A percentile compares a stretch with the other conserved stretches of the same genome.
phyloP scores from a whole-genome alignment of 2,113 vertebrate species.

The Zapus hudsonius region DNA sequence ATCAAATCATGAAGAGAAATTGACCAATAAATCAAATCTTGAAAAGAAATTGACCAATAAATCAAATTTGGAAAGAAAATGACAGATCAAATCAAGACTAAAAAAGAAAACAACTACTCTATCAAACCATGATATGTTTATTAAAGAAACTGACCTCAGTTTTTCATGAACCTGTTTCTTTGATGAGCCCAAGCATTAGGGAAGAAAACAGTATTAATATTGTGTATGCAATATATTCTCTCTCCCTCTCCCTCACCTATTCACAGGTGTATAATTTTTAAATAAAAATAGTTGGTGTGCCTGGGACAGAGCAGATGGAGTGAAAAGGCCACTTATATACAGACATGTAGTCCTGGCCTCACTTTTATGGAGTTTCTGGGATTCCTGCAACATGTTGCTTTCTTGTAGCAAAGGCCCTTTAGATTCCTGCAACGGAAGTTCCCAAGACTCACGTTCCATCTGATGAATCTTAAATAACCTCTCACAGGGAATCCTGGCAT shows the following conservation, averaged over 20 bases:
- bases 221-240: not conserved
- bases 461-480: not conserved
- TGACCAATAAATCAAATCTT: constrained; percentile 83
- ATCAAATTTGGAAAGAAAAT: constrained; percentile 84
- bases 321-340: not conserved
- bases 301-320: not conserved
- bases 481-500: not conserved
- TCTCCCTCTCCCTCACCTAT: not conserved
- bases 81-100: constrained; percentile 83
- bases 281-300: not conserved
- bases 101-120: constrained; percentile 80
- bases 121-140: constrained; percentile 76
- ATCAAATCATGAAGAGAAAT: constrained; percentile 86
- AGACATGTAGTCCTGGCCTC: no score
- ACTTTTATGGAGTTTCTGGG: not conserved
- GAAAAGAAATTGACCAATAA: constrained; percentile 84
- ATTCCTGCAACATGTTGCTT: not conserved
- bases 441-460: not conserved
- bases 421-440: not conserved
- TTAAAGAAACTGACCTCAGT: constrained; percentile 67
- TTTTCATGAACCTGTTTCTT: constrained; percentile 45
- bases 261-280: not conserved
- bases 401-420: not conserved
- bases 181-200: constrained; percentile 25
- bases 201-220: not conserved